Evolutionary conservation across 2,888 invertebrate species (phyloP).

Genomic region (Desoria tigrina): DNA sequence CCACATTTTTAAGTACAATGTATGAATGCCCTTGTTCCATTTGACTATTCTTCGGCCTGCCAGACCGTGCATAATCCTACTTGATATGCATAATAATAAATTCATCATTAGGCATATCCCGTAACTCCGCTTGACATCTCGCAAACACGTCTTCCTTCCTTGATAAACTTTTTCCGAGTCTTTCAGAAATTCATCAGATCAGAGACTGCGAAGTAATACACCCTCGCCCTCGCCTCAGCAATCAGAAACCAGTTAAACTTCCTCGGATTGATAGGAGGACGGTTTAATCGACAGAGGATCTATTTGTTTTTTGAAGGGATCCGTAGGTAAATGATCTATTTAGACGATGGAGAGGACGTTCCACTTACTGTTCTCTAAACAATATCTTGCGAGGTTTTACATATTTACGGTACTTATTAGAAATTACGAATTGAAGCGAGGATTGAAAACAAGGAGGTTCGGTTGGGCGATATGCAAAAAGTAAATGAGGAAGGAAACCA

Average conservation of each 20-base stretch:
- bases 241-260: constrained; percentile 12
- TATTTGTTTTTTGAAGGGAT: constrained; percentile 2
- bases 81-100: constrained; percentile 30
- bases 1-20: neutral
- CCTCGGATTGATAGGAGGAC: constrained; percentile 9
- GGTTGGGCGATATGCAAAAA: constrained; percentile 1
- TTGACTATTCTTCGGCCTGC: neutral
- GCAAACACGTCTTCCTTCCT: constrained; percentile 1
- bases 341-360: no score
- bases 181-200: neutral
- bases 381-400: no score
- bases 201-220: neutral
- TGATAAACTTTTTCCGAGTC: neutral
- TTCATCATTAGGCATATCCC: constrained; percentile 31
- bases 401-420: no score
- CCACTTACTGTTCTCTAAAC: no score
- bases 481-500: constrained; percentile 13
- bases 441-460: no score
- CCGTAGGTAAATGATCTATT: no score
- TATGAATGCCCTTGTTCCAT: constrained; percentile 24
- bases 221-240: constrained; percentile 16
- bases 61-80: constrained; percentile 22
- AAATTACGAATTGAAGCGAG: no score
- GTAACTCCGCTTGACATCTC: constrained; percentile 24
- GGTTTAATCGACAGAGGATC: neutral